phyloP scores from a whole-genome alignment of 2,113 vertebrate genomes.

The Hassar affinis region DNA sequence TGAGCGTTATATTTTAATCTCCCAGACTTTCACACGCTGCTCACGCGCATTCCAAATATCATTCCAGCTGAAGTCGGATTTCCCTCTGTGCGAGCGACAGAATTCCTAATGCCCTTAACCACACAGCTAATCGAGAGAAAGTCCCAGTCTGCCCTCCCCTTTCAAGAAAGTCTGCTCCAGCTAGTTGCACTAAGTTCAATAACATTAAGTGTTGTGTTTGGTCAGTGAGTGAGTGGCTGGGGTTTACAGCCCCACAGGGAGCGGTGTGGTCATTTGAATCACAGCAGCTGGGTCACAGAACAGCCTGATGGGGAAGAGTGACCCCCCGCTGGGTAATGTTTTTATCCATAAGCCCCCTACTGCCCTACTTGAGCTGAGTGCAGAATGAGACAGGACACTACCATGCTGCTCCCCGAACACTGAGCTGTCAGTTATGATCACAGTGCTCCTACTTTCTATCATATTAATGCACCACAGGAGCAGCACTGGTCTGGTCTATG shows the following conservation, averaged over 20 bases:
- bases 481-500: constrained; percentile 18
- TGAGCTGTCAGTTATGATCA: constrained; percentile 39
- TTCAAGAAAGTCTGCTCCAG: constrained; percentile 20
- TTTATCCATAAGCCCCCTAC: constrained; percentile 30
- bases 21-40: not conserved
- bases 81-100: constrained; percentile 16
- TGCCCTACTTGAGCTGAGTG: constrained; percentile 9
- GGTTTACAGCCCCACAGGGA: constrained; percentile 34
- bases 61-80: not conserved
- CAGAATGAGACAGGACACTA: constrained; percentile 1
- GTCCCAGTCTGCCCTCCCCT: not conserved
- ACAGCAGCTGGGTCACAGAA: constrained; percentile 31
- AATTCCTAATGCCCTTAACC: constrained; percentile 25
- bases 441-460: not conserved
- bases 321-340: constrained; percentile 27
- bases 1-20: constrained; percentile 21
- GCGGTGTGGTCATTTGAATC: constrained; percentile 34
- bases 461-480: constrained; percentile 22
- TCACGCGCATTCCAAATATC: not conserved
- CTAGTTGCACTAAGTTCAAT: constrained; percentile 25
- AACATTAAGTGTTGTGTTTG: constrained; percentile 38
- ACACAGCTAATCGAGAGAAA: constrained; percentile 30
- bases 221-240: not conserved
- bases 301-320: constrained; percentile 33
- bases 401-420: constrained; percentile 28